Percentiles rank a stretch among this genome's conserved stretches.
Conservation (phyloP, 2,888 invertebrate genomes). For the Electrophaes corylata region DNA sequence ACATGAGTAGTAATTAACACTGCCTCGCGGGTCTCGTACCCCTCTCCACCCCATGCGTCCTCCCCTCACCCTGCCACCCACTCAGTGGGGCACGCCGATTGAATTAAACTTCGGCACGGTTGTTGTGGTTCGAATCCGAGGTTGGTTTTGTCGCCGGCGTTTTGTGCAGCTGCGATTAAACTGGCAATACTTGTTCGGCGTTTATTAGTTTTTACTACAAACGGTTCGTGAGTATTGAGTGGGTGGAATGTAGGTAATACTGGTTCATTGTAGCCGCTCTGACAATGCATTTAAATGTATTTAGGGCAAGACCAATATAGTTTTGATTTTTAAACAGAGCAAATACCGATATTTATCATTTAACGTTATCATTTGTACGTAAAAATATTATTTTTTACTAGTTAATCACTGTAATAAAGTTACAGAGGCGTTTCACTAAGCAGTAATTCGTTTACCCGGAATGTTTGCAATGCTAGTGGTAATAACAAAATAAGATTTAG, state of each 20-base stretch:
- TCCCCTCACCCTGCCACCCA: constrained; percentile 40
- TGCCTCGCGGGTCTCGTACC: constrained; percentile 57
- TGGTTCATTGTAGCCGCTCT: constrained; percentile 14
- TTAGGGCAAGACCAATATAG: too few species aligned
- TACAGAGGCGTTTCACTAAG: constrained; percentile 9
- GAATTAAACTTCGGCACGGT: constrained; percentile 82
- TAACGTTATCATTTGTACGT: too few species aligned
- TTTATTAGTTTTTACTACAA: constrained; percentile 69
- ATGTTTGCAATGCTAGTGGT: constrained; percentile 49
- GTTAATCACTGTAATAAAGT: neutral
- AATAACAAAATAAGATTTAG: constrained; percentile 54
- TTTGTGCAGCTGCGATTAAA: constrained; percentile 79
- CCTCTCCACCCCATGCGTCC: constrained; percentile 38
- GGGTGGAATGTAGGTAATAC: constrained; percentile 27
- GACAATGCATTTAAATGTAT: constrained; percentile 7
- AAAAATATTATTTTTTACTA: too few species aligned
- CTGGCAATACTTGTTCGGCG: constrained; percentile 75
- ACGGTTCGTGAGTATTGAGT: constrained; percentile 30
- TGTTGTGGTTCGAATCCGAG: constrained; percentile 78
- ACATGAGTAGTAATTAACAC: constrained; percentile 83
- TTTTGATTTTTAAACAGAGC: too few species aligned
- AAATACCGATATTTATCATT: too few species aligned
- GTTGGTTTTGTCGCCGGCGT: constrained; percentile 77
- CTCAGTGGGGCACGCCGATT: constrained; percentile 76
- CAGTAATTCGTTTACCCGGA: constrained; percentile 30